Evolutionary conservation across 2,113 vertebrate species (phyloP).

Genomic region (Cheilinus undulatus): DNA sequence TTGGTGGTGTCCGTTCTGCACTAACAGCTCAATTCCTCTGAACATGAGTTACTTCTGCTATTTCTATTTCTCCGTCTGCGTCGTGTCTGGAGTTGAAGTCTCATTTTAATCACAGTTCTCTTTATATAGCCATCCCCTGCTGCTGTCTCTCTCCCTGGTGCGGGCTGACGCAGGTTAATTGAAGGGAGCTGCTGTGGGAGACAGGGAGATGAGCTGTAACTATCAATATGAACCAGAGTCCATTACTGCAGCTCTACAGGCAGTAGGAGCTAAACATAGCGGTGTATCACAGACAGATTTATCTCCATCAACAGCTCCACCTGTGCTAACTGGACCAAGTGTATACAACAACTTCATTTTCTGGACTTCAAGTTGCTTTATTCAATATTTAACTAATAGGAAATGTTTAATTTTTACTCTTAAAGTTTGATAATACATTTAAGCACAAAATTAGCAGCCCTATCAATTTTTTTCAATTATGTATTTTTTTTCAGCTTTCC

Average conservation of each 20-base stretch:
- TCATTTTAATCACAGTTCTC: constrained; percentile 60
- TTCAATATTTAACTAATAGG: too few species aligned
- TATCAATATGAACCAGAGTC: constrained; percentile 48
- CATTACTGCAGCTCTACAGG: constrained; percentile 15
- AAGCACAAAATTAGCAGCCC: too few species aligned
- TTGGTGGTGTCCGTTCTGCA: constrained; percentile 1
- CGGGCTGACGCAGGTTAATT: constrained; percentile 68
- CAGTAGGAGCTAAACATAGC: constrained; percentile 42
- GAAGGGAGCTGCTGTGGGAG: constrained; percentile 61
- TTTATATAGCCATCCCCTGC: constrained; percentile 27
- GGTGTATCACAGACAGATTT: constrained; percentile 43
- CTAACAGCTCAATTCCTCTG: constrained; percentile 6
- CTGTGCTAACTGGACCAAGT: too few species aligned
- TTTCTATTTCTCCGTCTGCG: constrained; percentile 9
- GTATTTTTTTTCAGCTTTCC: too few species aligned
- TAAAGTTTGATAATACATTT: too few species aligned
- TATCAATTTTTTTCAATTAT: too few species aligned
- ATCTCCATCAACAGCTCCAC: neutral
- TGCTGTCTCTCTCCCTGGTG: neutral
- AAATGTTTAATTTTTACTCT: too few species aligned
- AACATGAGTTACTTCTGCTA: constrained; percentile 8
- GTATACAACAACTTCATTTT: neutral
- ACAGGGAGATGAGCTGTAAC: constrained; percentile 59
- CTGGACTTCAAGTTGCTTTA: neutral
- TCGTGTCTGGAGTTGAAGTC: constrained; percentile 39